Base-by-base conservation (phyloP, 2,113 vertebrate genomes). In the Chunga burmeisteri region DNA sequence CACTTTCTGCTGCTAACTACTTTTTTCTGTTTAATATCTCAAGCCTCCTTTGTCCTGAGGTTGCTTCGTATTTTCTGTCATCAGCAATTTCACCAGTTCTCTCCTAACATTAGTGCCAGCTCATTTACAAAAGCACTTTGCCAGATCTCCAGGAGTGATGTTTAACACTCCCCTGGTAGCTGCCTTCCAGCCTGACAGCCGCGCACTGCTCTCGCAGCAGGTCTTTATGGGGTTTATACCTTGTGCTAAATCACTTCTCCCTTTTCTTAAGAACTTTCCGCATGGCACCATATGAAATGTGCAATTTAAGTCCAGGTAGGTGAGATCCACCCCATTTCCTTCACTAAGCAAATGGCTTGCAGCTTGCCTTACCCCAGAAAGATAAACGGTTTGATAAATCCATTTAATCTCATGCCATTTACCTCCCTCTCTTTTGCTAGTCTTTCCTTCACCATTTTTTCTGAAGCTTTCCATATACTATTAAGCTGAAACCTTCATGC, bases 351-450 rank as follows among this genome's bases (percentile, higher is more conserved):
- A 93, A 88, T 77, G 84, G 61, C 78, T 96, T 85, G 85, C 84
- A 96, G 70, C 62, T 94, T 90, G 44, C 66, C 74, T 93, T 87
- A 38, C 85, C 30, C 58, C 62, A 93, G 91, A 42, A 70, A 95
- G 93, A 94, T 96, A 73, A 96, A 83, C 56, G 30, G 49, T 68
- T 77, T 96, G 94, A 95, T 92, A 96, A 97, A 94, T 32, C 49
- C 63, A 94, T 90, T 95, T 95, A 58, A 88, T 97, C 90, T 88
- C 90, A 62, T 66, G 71, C 81, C 71, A 85, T 96, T 94, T 86
- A 46, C 53, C 85, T 90, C 49, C 34, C n/a, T 90, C 47, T 81
- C 49, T 88, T 70, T 56, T 73, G 40, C 53, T 86, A 73, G 82
- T 85, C 52, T 82, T 91, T 53, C 15, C 58, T 82, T 90, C 53